Conservation (phyloP, 2,797 vertebrate genomes). For the Sphenodon punctatus region DNA sequence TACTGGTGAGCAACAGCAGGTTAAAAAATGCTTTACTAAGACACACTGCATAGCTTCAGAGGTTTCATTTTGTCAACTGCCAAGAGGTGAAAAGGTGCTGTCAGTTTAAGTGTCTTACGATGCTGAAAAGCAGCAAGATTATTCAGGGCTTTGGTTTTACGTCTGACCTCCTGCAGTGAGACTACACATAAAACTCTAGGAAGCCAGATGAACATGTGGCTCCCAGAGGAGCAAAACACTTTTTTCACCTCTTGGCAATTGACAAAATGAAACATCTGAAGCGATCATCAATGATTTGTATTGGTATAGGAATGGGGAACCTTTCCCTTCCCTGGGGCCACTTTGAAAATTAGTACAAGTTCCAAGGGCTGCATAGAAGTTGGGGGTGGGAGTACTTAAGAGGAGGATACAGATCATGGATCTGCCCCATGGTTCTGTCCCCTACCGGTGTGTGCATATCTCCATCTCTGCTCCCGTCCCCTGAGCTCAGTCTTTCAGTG, state of each 20-base stretch:
- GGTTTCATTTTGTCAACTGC: too few relatives aligned
- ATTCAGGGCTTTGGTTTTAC: background rate
- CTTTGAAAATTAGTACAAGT: too few relatives aligned
- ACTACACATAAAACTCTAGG: background rate
- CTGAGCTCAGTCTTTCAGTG: too few relatives aligned
- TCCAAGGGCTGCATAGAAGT: too few relatives aligned
- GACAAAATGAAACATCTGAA: background rate
- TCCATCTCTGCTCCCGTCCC: too few relatives aligned
- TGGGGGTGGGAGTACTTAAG: too few relatives aligned
- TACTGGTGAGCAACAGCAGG: rapidly evolving
- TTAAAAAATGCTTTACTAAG: background rate
- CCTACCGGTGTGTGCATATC: too few relatives aligned
- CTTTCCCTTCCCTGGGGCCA: too few relatives aligned
- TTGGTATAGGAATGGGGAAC: too few relatives aligned
- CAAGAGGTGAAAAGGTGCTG: too few relatives aligned
- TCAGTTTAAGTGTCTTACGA: background rate
- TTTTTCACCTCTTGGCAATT: background rate
- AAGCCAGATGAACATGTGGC: background rate
- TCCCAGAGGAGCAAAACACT: background rate
- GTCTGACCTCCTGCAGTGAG: background rate
- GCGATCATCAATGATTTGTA: rapidly evolving
- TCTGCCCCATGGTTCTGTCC: too few relatives aligned
- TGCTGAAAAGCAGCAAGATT: background rate
- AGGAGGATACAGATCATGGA: too few relatives aligned
- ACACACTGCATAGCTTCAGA: background rate